Percentiles rank a stretch among this genome's conserved stretches.
Evolutionary conservation across 2,888 invertebrate species (phyloP).

Genomic region (Cepaea hortensis): DNA sequence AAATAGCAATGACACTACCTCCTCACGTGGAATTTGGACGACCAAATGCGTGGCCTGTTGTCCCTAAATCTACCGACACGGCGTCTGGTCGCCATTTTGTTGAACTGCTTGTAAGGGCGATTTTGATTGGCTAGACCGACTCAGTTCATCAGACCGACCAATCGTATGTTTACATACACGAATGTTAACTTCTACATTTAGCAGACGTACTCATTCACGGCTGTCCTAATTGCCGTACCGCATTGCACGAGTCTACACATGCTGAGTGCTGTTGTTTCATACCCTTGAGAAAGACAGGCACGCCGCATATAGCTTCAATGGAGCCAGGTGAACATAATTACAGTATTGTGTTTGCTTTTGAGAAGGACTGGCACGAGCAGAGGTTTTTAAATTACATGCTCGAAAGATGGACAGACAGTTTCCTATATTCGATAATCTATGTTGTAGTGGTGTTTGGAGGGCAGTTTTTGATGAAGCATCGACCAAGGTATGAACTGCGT

Average conservation of each 20-base stretch:
- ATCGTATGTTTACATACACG: conserved; percentile 49
- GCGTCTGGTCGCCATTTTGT: conserved; percentile 36
- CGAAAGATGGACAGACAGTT: conserved; percentile 95
- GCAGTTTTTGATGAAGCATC: conserved; percentile 93
- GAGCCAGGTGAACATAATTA: conserved; percentile 58
- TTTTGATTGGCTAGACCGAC: conserved; percentile 55
- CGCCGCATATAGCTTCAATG: conserved; percentile 14
- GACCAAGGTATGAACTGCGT: conserved; percentile 92
- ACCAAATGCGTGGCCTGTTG: neutral
- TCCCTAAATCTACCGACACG: neutral
- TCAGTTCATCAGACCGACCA: conserved; percentile 61
- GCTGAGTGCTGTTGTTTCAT: neutral
- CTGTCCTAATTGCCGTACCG: neutral
- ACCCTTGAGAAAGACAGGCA: conserved; percentile 5
- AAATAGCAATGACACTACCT: neutral
- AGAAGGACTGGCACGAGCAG: conserved; percentile 93
- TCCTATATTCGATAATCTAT: conserved; percentile 85
- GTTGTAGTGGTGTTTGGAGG: conserved; percentile 95
- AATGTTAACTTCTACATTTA: conserved; percentile 37
- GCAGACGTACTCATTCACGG: conserved; percentile 20
- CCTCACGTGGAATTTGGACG: conserved; percentile 1
- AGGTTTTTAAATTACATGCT: conserved; percentile 95
- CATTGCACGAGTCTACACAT: conserved; percentile 3
- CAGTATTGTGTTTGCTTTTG: conserved; percentile 90
- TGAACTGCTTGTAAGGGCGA: conserved; percentile 29